Evolutionary conservation across 2,888 invertebrate genomes (phyloP).

Genomic region (Metacarcinus magister): DNA sequence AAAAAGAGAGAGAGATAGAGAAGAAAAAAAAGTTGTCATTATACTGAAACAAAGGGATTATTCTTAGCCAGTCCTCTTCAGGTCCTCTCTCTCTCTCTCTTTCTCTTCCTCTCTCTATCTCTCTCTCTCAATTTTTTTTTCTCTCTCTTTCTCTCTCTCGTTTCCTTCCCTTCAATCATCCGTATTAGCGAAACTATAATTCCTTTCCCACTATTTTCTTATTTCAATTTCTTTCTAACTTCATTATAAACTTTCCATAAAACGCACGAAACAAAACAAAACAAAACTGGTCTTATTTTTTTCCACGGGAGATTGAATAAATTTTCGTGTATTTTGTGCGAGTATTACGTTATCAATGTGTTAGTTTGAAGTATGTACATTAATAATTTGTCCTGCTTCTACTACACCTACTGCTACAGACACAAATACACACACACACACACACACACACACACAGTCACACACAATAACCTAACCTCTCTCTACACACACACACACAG

Average conservation of each 20-base stretch:
- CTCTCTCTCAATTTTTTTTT: neutral
- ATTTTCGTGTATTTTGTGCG: neutral
- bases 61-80: neutral
- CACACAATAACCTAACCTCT: too few species aligned
- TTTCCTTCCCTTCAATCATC: neutral
- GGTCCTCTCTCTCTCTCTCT: neutral
- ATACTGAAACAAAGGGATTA: slow-evolving; percentile 5
- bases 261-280: neutral
- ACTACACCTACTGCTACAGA: too few species aligned
- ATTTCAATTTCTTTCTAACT: neutral
- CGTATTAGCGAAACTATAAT: neutral
- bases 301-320: neutral
- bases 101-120: neutral
- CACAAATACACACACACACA: too few species aligned
- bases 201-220: neutral
- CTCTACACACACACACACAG: neutral
- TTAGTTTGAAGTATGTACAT: too few species aligned
- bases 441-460: neutral
- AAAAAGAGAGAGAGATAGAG: neutral
- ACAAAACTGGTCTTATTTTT: neutral
- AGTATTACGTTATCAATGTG: too few species aligned
- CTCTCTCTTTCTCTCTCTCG: neutral
- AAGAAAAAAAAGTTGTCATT: neutral
- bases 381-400: too few species aligned
- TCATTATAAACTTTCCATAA: neutral